Evolutionary conservation across 2,888 invertebrate species (phyloP), one percentile per base, ranked within the genome.

Genomic region (Parnassius smintheus): DNA sequence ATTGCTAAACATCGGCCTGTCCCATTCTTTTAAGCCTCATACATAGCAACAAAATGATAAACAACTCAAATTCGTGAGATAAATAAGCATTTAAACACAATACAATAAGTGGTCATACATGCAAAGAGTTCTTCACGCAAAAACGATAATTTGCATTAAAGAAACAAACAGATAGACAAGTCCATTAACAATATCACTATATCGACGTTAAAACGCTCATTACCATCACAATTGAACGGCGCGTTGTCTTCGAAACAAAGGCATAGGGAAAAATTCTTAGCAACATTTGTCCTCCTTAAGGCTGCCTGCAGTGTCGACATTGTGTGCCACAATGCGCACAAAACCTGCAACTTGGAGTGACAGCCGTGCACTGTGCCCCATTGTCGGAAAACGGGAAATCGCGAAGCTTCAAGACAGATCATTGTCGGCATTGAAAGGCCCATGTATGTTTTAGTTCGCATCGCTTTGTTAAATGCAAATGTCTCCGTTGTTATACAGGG

Each of bases 161-260:
- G 50, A 59, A 51, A 71, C 70, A 70, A 67, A 70, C 66, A 69
- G 62, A 58, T 58, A 55, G 42, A 58, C 59, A 55, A 42, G 49
- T 35, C 44, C 55, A 50, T 53, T 45, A 56, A 62, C 59, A 59
- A 59, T 35, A 35, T 25, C 48, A 12, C 13, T 45, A 42, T 51
- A 64, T 72, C 75, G 74, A 75, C 76, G 76, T 74, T 66, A 65
- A 69, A 65, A 59, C 52, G 58, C 68, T 66, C 69, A 76, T 75
- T 75, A 70, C 65, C 75, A 75, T 75, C 59, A 72, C 72, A 74
- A 73, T 70, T 65, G 63, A 59, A 59, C 59, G 54, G 35, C 25
- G 53, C 61, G 67, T 74, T 75, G 72, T 75, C 55, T 48, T 46
- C 63, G 35, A 65, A 67, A 75, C 72, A 72, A 73, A 45, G 69